Conservation (phyloP, 2,888 invertebrate species). For the Agonopterix alstromeriana region DNA sequence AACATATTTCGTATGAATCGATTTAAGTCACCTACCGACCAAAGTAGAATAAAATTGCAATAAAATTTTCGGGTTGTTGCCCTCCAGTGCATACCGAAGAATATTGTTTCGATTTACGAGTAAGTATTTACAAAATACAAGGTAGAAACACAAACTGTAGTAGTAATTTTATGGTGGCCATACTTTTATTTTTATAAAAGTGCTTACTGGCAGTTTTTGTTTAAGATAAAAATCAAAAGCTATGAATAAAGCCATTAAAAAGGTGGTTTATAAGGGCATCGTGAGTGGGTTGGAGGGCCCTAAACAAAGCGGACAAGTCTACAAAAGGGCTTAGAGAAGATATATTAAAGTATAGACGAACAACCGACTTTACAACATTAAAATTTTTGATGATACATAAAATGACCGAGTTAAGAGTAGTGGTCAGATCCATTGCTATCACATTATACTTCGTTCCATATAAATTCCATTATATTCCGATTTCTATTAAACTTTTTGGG, state of each 20-base stretch:
- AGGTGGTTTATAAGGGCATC: neutral
- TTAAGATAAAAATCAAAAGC: constrained; percentile 3
- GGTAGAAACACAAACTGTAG: too few relatives aligned
- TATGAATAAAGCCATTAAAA: constrained; percentile 1
- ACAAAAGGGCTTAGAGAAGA: too few relatives aligned
- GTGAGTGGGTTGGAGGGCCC: constrained; percentile 1
- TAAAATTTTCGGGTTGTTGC: neutral
- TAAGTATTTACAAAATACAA: neutral
- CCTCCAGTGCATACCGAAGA: neutral
- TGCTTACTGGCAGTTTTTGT: constrained; percentile 1
- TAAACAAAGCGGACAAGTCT: neutral
- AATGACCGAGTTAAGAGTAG: too few relatives aligned
- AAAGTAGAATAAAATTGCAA: neutral
- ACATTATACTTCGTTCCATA: too few relatives aligned
- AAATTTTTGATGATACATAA: too few relatives aligned
- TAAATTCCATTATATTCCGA: too few relatives aligned
- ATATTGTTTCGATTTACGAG: neutral
- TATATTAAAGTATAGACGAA: too few relatives aligned
- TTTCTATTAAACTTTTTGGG: too few relatives aligned
- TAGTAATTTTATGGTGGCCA: neutral
- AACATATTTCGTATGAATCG: too few relatives aligned
- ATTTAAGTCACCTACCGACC: too few relatives aligned
- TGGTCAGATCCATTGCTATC: too few relatives aligned
- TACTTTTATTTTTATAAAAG: neutral
- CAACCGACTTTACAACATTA: too few relatives aligned